Evolutionary conservation across 2,113 vertebrate genomes (phyloP), one percentile per base, ranked within the genome.

Genomic region (Pyxicephalus adspersus): DNA sequence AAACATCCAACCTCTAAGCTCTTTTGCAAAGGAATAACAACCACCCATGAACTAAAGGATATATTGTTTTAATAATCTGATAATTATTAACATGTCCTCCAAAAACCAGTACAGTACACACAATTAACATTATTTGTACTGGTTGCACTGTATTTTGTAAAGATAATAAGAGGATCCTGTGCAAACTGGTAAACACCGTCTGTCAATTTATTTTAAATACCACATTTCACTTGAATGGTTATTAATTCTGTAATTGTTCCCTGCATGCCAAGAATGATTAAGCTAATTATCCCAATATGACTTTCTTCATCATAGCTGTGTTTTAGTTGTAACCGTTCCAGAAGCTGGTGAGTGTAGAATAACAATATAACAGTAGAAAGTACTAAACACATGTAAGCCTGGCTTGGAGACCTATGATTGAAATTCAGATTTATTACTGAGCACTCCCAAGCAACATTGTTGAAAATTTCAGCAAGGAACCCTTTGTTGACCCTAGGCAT

Each of bases 281-380:
- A 67, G 52, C 52, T 79, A 38, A 68, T 79, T 79, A 68, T 79
- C 34, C 31, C 18, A 68, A 60, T 68, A 67, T 68, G 64, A 68
- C 52, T 73, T 73, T 57, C 28, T 79, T 79, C 54, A 60, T 58
- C 17, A 50, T 68, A 23, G 52, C 29, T 68, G 20, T 60, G 52
- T 67, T 67, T 58, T 50, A n/a, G 4, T 77, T 45, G 38, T 45
- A 45, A 45, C 11, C 2, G 8, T 60, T 61, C 22, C 7, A 31
- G 51, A 55, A 73, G 52, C 23, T 29, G 57, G n/a, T 28, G 28
- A 61, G 34, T 57, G 9, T 52, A 58, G 19, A 3, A 22, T 57
- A 55, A 31, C 18, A 25, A 31, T n/a, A 4, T 3, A 31, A 72
- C 25, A 60, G 28, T 13, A 57, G 68, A 71, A 71, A 71, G 4